Base-by-base conservation (phyloP, 2,113 vertebrate genomes). In the Saguinus imperator region DNA sequence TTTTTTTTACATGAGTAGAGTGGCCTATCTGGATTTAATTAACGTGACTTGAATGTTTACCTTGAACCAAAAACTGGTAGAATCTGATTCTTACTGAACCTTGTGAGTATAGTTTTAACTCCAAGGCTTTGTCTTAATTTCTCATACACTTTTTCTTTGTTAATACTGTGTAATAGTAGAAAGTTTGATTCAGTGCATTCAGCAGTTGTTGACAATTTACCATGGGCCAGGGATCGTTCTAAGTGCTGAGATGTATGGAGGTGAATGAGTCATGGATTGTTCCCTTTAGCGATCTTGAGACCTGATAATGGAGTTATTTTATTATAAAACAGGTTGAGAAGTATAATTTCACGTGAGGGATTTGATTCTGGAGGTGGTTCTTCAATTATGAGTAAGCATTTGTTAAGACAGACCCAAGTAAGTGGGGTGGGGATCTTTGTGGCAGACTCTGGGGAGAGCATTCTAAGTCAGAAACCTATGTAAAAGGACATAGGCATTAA, bases 11-110 rank as follows among this genome's bases (percentile, higher is more conserved):
- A 13, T 87, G 68, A 76, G 8, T 40, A 87, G 57, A 48, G 43
- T 66, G 21, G 37, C 77, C 61, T 85, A 37, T 6, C 57, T 89
- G 12, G 35, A 18, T 91, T 76, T 1, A 43, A 48, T 72, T 72
- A 84, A 84, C 25, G 50, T 89, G 55, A 94, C 90, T 92, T 96
- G 79, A 76, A 87, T 27, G 66, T 86, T 96, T 57, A 87, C 79
- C 84, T 86, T 87, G 35, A 95, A 68, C 58, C 68, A 27, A 58
- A 91, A 91, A 27, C 40, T 14, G 58, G 73, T 58, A 79, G 90
- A 94, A 66, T 92, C 32, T 57, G 75, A n/a, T 96, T 75, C 35
- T 87, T 94, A 20, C 8, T 37, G 16, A 64, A 76, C 16, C 37
- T 64, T 76, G 40, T 87, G 75, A 37, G 43, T 66, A 18, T 68